Conservation (phyloP, 2,888 invertebrate species). For the Choristoneura rosaceana region DNA sequence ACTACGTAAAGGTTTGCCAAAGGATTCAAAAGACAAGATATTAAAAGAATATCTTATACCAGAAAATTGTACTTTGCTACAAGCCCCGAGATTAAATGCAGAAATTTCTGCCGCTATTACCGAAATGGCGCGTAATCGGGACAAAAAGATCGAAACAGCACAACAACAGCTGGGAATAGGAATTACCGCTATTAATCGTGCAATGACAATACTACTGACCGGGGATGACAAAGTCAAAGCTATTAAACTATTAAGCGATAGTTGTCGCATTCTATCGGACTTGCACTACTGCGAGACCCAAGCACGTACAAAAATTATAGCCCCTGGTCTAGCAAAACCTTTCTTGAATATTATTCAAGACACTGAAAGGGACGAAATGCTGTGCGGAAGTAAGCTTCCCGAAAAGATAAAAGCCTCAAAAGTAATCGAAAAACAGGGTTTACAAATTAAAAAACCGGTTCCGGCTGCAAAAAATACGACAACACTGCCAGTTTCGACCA, state of each 20-base stretch:
- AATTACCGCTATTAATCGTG: conserved; percentile 42
- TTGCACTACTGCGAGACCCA: conserved; percentile 37
- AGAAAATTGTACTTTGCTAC: conserved; percentile 38
- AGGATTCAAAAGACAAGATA: conserved; percentile 13
- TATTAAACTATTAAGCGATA: conserved; percentile 34
- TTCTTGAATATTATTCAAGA: conserved; percentile 42
- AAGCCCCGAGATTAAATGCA: conserved; percentile 42
- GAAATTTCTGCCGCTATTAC: conserved; percentile 43
- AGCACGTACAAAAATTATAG: conserved; percentile 38
- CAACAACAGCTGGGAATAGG: conserved; percentile 45
- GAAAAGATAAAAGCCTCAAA: conserved; percentile 44
- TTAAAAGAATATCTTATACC: conserved; percentile 40
- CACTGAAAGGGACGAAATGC: conserved; percentile 42
- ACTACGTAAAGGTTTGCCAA: conserved; percentile 1
- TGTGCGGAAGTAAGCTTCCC: conserved; percentile 42
- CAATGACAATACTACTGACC: not conserved
- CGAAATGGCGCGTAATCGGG: conserved; percentile 27
- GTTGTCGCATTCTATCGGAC: conserved; percentile 41
- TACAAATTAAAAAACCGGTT: conserved; percentile 3
- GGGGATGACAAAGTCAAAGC: conserved; percentile 26
- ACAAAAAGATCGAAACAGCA: conserved; percentile 6
- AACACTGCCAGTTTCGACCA: not conserved
- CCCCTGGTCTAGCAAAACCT: conserved; percentile 43
- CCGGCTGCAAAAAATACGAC: too few species aligned
- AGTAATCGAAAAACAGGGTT: conserved; percentile 12